phyloP scores from a whole-genome alignment of 2,888 invertebrate species.

The Volucella inflata region DNA sequence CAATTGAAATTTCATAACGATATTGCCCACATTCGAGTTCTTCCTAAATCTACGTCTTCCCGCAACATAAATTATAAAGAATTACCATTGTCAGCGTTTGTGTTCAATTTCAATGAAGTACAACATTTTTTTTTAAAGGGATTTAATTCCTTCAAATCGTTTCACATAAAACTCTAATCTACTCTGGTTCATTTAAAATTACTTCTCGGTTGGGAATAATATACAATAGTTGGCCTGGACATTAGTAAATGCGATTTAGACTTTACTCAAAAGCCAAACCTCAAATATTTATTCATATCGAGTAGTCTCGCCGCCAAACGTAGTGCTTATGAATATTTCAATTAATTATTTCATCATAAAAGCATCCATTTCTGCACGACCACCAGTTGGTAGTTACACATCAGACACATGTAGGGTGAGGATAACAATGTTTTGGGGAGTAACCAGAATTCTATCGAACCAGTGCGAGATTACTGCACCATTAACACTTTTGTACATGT shows the following conservation, averaged over 20 bases:
- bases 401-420: neutral
- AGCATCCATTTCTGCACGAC: neutral
- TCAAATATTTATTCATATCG: slow-evolving; percentile 22
- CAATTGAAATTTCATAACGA: too few species aligned
- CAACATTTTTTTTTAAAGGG: slow-evolving; percentile 37
- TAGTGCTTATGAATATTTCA: slow-evolving; percentile 20
- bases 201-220: neutral
- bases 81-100: neutral
- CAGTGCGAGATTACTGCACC: slow-evolving; percentile 28
- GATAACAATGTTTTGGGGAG: neutral
- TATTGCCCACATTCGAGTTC: too few species aligned
- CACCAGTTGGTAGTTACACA: neutral
- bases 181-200: slow-evolving; percentile 42
- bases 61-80: too few species aligned
- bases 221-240: neutral
- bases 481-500: slow-evolving; percentile 14
- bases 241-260: slow-evolving; percentile 1
- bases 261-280: slow-evolving; percentile 14
- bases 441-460: neutral
- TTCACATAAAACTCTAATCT: slow-evolving; percentile 20
- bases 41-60: too few species aligned
- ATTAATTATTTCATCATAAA: slow-evolving; percentile 23
- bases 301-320: neutral
- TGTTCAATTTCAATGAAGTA: slow-evolving; percentile 43
- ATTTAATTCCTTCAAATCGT: slow-evolving; percentile 56